Percentiles rank a stretch among this genome's conserved stretches.
Evolutionary conservation across 2,888 invertebrate species (phyloP).

Genomic region (Therioaphis trifolii): DNA sequence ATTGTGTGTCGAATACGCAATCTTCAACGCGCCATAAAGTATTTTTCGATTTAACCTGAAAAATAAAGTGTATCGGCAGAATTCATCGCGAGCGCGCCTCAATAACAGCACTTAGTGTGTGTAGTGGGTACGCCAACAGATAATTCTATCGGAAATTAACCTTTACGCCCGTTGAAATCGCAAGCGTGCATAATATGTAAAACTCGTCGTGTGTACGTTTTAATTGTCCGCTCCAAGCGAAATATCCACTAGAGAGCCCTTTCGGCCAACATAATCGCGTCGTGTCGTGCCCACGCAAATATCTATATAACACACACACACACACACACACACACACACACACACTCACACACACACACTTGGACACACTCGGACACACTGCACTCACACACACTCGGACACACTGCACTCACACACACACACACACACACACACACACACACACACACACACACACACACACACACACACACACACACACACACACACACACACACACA

Average conservation of each 20-base stretch:
- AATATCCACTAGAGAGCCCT: slow-evolving; percentile 21
- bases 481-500: too few species aligned
- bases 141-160: slow-evolving; percentile 32
- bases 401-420: background rate
- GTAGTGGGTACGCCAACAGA: slow-evolving; percentile 4
- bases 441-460: too few species aligned
- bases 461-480: too few species aligned
- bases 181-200: background rate
- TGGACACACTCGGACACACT: background rate
- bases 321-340: background rate
- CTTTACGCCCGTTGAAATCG: slow-evolving; percentile 17
- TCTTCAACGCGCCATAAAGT: background rate
- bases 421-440: too few species aligned
- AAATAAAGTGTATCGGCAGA: slow-evolving; percentile 13
- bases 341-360: too few species aligned
- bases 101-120: background rate
- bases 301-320: background rate
- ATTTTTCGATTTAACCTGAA: background rate
- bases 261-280: slow-evolving; percentile 9
- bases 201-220: slow-evolving; percentile 23
- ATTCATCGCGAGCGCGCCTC: background rate
- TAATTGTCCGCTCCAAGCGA: slow-evolving; percentile 35
- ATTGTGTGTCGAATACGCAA: background rate
- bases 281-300: slow-evolving; percentile 42
- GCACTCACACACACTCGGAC: background rate